Evolutionary conservation across 2,113 vertebrate species (phyloP).

Genomic region (Nibea coibor): DNA sequence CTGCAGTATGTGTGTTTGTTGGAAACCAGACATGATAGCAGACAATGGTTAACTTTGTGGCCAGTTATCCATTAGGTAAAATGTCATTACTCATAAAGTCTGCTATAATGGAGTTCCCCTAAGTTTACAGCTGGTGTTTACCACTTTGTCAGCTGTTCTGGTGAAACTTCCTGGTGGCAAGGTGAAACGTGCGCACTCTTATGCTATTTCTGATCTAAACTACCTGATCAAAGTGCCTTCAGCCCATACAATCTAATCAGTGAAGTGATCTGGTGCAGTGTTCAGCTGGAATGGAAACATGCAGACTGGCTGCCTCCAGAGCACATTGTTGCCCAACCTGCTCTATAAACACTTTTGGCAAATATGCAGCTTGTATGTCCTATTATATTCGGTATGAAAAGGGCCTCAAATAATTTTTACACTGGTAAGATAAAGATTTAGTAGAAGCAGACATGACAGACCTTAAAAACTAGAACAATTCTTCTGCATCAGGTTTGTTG

Average conservation of each 20-base stretch:
- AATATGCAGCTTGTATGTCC: not conserved
- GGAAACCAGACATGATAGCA: not conserved
- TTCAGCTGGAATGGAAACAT: constrained; percentile 15
- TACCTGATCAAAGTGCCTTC: constrained; percentile 33
- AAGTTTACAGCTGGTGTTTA: not conserved
- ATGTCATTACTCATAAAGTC: not conserved
- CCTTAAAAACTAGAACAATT: not conserved
- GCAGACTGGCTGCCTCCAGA: constrained; percentile 22
- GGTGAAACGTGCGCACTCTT: not conserved
- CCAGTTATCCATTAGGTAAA: not conserved
- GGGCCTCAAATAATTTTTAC: not conserved
- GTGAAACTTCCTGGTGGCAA: constrained; percentile 19
- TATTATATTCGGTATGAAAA: too few relatives aligned
- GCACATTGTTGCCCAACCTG: constrained; percentile 30
- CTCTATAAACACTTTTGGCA: not conserved
- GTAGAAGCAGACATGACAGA: not conserved
- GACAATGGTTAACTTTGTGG: not conserved
- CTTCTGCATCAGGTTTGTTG: not conserved
- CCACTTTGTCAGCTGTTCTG: not conserved
- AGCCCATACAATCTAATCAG: constrained; percentile 8
- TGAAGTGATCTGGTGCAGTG: constrained; percentile 17
- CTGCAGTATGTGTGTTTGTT: not conserved
- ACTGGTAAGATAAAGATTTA: too few relatives aligned
- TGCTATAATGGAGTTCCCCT: not conserved
- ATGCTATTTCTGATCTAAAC: constrained; percentile 3